Evolutionary conservation across 37 sponge, comb jelly and placozoan species (phyloP), one percentile per base, ranked within the genome.

Genomic region (Chondrilla cf. caribensis): DNA sequence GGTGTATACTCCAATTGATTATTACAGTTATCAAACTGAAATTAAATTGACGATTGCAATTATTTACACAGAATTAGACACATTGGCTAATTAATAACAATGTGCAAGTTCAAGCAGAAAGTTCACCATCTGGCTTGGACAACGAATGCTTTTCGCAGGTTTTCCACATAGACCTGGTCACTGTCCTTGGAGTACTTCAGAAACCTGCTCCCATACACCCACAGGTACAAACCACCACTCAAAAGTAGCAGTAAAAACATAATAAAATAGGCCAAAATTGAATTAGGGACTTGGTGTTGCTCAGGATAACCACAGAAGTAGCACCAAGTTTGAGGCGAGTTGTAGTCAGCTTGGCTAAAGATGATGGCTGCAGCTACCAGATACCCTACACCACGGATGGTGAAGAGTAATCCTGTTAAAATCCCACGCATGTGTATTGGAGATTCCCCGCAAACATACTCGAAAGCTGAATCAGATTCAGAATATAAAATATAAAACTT

Each of bases 401-500:
- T 77, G 77, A 83, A 86, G 81, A 90, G 83, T 5, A 90, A 32
- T 21, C 90, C 87, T 33, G 86, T 86, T 32, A 86, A 71, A 3
- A 86, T 79, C 17, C 87, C 83, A 21, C 81, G 31, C 87, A 90
- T 86, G 83, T 80, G 70, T 57, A 83, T 66, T 21, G 87, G 87
- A 24, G 84, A n/a, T 33, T 86, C 82, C 14, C 83, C 90, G 79
- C 84, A 86, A 26, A 86, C 79, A 79, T 86, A 86, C 77, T 90
- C 90, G 73, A 83, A 86, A 29, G 79, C 90, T 90, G 54, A 38
- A 43, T 0, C 68, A 1, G 54, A n/a, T n/a, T n/a, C n/a, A n/a
- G n/a, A n/a, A n/a, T 54, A 54, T 19, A 54, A 54, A 11, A 54
- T 54, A n/a, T n/a, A n/a, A n/a, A n/a, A n/a, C n/a, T n/a, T n/a